Evolutionary conservation across 2,888 invertebrate genomes (phyloP), one percentile per base, ranked within the genome.

Genomic region (Tenthredo scrophulariae): DNA sequence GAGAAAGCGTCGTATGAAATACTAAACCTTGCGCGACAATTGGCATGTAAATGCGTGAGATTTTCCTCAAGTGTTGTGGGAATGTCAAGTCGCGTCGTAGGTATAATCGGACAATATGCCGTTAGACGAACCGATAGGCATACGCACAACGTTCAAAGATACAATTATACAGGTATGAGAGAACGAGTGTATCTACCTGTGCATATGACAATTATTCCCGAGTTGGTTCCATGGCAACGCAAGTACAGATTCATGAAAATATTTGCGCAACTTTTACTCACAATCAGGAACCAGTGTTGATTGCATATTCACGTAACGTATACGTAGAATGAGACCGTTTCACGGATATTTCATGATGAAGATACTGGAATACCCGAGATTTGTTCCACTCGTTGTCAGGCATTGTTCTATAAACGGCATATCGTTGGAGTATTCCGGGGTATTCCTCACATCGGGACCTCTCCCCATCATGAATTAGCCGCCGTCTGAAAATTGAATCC

Each of bases 1-100:
- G 79, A 85, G 82, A 58, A 84, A 88, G 87, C 83, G 83, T 86
- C 43, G n/a, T 22, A 86, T 87, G 86, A 87, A 86, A 87, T 87
- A 74, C 85, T 86, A 86, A 86, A 84, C 67, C 46, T 85, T 22
- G 62, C 6, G 46, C 77, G 72, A 72, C 72, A 72, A 72, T 72
- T 40, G 72, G 72, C 40, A 72, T n/a, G 43, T n/a, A 40, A 72
- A 72, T 22, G 72, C 72, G 72, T 72, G 13, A 4, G 40, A 43
- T 72, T 72, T 10, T 18, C 40, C 22, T 43, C 40, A 22, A 72
- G 72, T 72, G 40, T 72, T 72, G 72, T 72, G 72, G 72, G 72
- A 72, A 72, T 43, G 72, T 72, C 72, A 22, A 9, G 18, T 22
- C 43, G 72, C 18, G 29, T 70, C 37, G 33, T 50, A n/a, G n/a